phyloP scores from a whole-genome alignment of 2,888 invertebrate genomes.

The Netelia melanura region DNA sequence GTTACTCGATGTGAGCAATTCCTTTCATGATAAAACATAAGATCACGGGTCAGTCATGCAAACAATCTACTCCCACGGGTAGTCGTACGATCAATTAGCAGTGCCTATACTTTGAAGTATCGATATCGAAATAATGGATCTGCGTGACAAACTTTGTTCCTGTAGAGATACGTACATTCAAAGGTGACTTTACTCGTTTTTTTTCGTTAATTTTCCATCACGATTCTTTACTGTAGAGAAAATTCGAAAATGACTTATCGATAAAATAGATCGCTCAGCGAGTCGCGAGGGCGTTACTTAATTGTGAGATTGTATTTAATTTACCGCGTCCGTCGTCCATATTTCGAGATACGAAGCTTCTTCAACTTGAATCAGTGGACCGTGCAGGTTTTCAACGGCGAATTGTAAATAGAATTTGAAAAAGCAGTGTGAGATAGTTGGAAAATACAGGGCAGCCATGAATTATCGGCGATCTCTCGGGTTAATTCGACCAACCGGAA shows the following conservation, averaged over 20 bases:
- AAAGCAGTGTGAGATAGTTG: slow-evolving; percentile 35
- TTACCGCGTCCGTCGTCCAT: background rate
- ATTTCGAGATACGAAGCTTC: background rate
- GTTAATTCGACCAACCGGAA: slow-evolving; percentile 66
- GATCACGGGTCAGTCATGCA: background rate
- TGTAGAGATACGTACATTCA: background rate
- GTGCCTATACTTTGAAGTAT: too few relatives aligned
- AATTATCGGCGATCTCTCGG: slow-evolving; percentile 50
- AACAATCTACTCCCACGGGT: too few relatives aligned
- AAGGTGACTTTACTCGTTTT: background rate
- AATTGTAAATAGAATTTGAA: slow-evolving; percentile 52
- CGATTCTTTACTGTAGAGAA: too few relatives aligned
- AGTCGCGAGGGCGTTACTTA: background rate
- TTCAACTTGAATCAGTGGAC: background rate
- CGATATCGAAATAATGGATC: too few relatives aligned
- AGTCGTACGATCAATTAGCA: too few relatives aligned
- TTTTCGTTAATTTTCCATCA: too few relatives aligned
- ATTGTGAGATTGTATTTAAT: background rate
- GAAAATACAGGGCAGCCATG: slow-evolving; percentile 46
- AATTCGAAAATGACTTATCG: too few relatives aligned
- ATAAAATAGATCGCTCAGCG: too few relatives aligned
- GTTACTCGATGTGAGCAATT: background rate
- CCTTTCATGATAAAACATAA: background rate
- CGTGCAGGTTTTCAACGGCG: background rate
- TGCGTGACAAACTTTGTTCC: background rate